Evolutionary conservation across 2,888 invertebrate genomes (phyloP).

Genomic region (Drosophila peninsularis): DNA sequence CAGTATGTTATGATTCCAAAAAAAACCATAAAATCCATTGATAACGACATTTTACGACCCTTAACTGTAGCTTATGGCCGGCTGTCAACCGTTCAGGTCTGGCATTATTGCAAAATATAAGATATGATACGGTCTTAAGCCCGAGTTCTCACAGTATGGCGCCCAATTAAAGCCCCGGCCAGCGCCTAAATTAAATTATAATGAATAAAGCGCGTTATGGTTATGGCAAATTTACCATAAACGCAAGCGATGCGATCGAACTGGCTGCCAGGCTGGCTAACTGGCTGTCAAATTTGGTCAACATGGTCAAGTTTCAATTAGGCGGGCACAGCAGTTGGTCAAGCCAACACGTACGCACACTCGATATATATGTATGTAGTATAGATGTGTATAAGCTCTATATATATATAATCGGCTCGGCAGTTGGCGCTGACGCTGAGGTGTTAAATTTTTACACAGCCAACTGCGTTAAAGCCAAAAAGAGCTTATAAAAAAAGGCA

Average conservation of each 20-base stretch:
- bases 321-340: conserved; percentile 65
- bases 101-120: conserved; percentile 15
- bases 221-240: conserved; percentile 82
- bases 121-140: conserved; percentile 14
- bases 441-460: conserved; percentile 82
- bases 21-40: conserved; percentile 1
- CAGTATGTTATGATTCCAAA: neutral
- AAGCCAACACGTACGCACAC: conserved; percentile 33
- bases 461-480: conserved; percentile 63
- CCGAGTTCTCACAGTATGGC: conserved; percentile 77
- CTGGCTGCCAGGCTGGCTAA: conserved; percentile 22
- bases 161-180: conserved; percentile 73
- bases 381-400: neutral
- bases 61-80: conserved; percentile 21
- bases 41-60: conserved; percentile 14
- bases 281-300: conserved; percentile 71
- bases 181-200: conserved; percentile 78
- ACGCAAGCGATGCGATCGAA: conserved; percentile 48
- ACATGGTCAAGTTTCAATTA: conserved; percentile 81
- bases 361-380: neutral
- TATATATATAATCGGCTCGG: conserved; percentile 37
- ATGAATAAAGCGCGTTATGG: conserved; percentile 79
- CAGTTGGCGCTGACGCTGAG: conserved; percentile 68
- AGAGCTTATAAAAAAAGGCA: neutral
- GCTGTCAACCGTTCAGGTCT: conserved; percentile 22